These are phyloP conservation scores for Lepilemur ruficaudatus DNA, from an alignment of 2,797 vertebrate species.

Conservation along the genomic window DNA sequence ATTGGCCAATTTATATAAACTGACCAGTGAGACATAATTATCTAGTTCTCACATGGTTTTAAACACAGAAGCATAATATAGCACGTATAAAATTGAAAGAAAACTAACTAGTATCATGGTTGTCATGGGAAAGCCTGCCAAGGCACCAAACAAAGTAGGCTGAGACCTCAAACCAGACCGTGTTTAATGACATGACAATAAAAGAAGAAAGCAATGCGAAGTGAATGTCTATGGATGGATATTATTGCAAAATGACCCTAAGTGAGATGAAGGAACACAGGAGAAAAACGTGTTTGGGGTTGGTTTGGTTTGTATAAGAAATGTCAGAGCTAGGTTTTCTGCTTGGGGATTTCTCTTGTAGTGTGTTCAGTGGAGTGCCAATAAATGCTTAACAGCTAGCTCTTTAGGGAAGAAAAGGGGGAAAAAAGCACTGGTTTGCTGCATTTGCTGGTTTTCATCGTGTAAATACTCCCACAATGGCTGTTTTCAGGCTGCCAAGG, in stretches of 20 bases:
- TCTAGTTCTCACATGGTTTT: not conserved
- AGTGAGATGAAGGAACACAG: not conserved
- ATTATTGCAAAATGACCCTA: not conserved
- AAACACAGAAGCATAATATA: not conserved
- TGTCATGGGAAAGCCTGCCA: not conserved
- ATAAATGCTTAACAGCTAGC: not conserved
- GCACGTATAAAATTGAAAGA: not conserved
- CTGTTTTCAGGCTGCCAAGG: not conserved
- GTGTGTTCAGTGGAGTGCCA: not conserved
- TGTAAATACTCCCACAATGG: not conserved
- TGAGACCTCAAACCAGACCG: not conserved
- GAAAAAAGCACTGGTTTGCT: not conserved
- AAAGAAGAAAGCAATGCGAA: not conserved
- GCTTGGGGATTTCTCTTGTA: not conserved
- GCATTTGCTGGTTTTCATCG: not conserved
- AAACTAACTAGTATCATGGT: not conserved
- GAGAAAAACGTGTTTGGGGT: not conserved
- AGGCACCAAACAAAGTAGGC: not conserved
- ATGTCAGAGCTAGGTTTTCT: not conserved
- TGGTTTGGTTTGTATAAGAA: not conserved
- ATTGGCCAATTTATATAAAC: not conserved
- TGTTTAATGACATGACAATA: not conserved
- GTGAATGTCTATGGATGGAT: not conserved
- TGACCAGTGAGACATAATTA: not conserved
- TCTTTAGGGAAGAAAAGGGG: not conserved